Base-by-base conservation (phyloP, 2,113 vertebrate species). In the Orycteropus afer region DNA sequence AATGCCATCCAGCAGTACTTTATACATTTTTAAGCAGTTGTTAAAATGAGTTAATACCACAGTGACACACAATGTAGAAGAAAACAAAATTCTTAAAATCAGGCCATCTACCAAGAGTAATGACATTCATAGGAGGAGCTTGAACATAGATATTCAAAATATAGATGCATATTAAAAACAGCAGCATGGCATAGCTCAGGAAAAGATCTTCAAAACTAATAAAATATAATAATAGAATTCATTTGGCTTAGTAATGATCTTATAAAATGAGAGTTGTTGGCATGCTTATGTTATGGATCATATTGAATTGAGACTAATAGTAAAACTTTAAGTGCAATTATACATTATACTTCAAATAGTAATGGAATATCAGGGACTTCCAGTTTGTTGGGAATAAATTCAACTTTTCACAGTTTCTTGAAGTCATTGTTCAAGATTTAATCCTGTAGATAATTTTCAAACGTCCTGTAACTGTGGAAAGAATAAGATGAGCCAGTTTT, bases 41-140 rank as follows among this genome's bases (percentile, higher is more conserved):
- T 90, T 87, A 94, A 91, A 73, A 81, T 91, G 15, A 77, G 45
- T 61, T 85, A 84, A 51, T 51, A 87, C 86, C 69, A 87, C 17
- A 57, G 5, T 87, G 42, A 73, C 37, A 74, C 45, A 63, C 13
- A 69, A 32, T 78, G 53, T 45, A 91, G 71, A 42, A 15, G 14
- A 76, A 86, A 87, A 20, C 7, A 53, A 5, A 79, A 25, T 89
- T 77, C 32, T 94, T 89, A 80, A 93, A 93, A 91, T 84, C 34
- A 95, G 32, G 12, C 4, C 47, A 76, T 85, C 34, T 7, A 53
- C 12, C 6, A 86, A 74, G 29, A 37, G 5, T 93, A 85, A 74
- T 20, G 65, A 22, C 61, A 90, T 96, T 91, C 55, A 89, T 7
- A 95, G n/a, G 22, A 95, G 20, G 59, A 40, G 1, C 7, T 34